phyloP scores from a whole-genome alignment of 2,113 vertebrate genomes.

The Lanius collurio region DNA sequence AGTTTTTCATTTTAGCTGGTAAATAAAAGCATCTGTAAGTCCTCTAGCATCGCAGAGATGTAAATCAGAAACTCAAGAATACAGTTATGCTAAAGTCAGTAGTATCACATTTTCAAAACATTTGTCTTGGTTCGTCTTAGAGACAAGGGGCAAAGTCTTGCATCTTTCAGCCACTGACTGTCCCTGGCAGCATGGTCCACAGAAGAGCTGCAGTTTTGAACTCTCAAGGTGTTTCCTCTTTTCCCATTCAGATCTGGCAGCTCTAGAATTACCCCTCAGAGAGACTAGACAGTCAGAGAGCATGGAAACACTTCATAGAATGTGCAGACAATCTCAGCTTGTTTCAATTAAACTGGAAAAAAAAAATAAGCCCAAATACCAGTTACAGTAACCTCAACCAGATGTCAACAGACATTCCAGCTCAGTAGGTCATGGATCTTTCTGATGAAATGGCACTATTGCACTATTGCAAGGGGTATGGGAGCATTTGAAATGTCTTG shows the following conservation, averaged over 20 bases:
- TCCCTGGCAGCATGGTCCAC: not conserved
- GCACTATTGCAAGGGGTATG: not conserved
- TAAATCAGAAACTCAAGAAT: not conserved
- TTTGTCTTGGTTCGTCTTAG: not conserved
- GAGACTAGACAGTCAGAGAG: not conserved
- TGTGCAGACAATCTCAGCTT: not conserved
- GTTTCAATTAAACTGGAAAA: slow-evolving; percentile 18
- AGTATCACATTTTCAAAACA: not conserved
- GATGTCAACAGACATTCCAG: not conserved
- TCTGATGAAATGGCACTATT: not conserved
- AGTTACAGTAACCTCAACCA: slow-evolving; percentile 15
- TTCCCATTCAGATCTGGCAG: not conserved
- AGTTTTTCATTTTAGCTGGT: not conserved
- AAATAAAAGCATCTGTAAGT: not conserved
- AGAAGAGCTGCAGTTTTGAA: not conserved
- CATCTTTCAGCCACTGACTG: not conserved
- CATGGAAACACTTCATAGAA: not conserved
- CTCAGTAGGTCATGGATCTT: not conserved
- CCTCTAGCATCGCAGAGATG: not conserved
- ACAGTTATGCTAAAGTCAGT: not conserved
- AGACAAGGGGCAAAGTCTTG: not conserved
- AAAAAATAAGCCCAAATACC: not conserved
- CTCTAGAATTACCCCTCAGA: not conserved
- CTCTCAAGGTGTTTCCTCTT: not conserved
- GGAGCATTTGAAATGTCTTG: not conserved